These are phyloP conservation scores for Lypha dubia DNA, from an alignment of 2,888 invertebrate genomes.

Conservation along the genomic window DNA sequence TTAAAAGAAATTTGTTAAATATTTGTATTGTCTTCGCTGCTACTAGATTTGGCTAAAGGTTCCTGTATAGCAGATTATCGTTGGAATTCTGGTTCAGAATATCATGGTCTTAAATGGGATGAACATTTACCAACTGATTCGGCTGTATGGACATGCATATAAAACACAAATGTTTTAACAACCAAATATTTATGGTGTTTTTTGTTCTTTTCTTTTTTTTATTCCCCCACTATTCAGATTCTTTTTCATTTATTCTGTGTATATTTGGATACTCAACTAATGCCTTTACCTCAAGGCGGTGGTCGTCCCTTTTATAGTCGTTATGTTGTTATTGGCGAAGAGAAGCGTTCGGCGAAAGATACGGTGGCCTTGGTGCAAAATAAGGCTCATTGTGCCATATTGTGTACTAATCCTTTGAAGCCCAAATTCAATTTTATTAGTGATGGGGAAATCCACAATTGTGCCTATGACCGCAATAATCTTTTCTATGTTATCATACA, in stretches of 20 bases:
- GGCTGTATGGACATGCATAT: constrained; percentile 84
- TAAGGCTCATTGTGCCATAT: constrained; percentile 82
- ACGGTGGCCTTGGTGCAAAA: constrained; percentile 81
- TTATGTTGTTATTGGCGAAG: constrained; percentile 83
- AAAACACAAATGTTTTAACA: background rate
- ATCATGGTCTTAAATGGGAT: constrained; percentile 91
- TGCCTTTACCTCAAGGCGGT: constrained; percentile 87
- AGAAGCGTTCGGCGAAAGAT: constrained; percentile 82
- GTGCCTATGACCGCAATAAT: constrained; percentile 93
- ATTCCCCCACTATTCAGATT: constrained; percentile 85
- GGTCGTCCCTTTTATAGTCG: constrained; percentile 86
- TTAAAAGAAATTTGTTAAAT: constrained; percentile 4
- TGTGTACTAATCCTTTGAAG: constrained; percentile 80
- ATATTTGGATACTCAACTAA: constrained; percentile 92
- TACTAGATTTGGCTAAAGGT: constrained; percentile 84
- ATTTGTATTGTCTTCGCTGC: constrained; percentile 18
- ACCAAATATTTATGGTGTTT: background rate
- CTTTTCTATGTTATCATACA: constrained; percentile 93
- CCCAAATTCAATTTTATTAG: constrained; percentile 83
- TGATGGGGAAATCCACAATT: constrained; percentile 87
- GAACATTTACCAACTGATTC: constrained; percentile 94
- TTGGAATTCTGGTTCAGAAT: constrained; percentile 92
- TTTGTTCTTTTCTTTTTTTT: constrained; percentile 11
- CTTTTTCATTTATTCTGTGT: constrained; percentile 93
- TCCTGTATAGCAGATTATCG: constrained; percentile 94